Evolutionary conservation across 2,113 vertebrate genomes (phyloP).

Genomic region (Thalassarche chlororhynchos): DNA sequence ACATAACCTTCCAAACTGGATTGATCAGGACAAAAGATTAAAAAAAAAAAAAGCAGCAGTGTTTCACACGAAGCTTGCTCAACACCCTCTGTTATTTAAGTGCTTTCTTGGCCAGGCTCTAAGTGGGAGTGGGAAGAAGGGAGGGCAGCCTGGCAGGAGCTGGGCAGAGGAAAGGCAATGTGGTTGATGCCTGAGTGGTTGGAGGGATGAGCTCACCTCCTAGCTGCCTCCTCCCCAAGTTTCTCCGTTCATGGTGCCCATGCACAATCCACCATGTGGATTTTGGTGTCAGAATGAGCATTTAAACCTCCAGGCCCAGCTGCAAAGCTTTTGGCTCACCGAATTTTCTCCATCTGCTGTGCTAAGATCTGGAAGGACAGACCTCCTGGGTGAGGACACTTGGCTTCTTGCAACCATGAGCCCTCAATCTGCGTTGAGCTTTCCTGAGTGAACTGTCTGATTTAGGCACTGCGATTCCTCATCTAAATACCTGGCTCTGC

Average conservation of each 20-base stretch:
- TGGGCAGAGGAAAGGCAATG: rapidly evolving
- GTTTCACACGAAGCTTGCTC: neutral
- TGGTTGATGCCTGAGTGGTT: neutral
- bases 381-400: neutral
- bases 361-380: neutral
- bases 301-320: neutral
- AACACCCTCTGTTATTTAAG: neutral
- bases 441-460: neutral
- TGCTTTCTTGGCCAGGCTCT: neutral
- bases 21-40: neutral
- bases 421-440: neutral
- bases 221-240: neutral
- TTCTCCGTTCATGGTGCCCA: neutral
- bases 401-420: neutral
- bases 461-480: neutral
- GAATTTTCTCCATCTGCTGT: neutral
- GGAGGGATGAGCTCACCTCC: neutral
- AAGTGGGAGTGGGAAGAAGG: neutral
- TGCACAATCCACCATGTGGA: neutral
- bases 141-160: neutral
- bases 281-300: neutral
- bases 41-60: neutral
- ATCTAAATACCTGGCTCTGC: neutral
- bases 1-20: neutral
- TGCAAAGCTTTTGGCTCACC: neutral